A percentile compares a stretch with the other conserved stretches of the same genome.
phyloP scores from a whole-genome alignment of 2,797 vertebrate species.

The Arnoldichthys spilopterus region DNA sequence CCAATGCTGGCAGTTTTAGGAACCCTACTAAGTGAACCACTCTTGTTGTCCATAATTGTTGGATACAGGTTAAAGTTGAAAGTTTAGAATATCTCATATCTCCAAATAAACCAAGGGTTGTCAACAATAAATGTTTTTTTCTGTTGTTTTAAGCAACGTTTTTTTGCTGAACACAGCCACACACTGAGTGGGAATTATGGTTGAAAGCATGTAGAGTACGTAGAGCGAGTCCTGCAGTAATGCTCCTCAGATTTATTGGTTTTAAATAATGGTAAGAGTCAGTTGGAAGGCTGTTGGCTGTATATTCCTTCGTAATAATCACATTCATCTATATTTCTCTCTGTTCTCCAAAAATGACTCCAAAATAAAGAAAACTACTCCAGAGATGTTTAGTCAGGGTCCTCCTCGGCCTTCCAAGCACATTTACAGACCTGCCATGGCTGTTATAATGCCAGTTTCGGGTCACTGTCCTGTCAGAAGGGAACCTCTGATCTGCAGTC shows the following conservation, averaged over 20 bases:
- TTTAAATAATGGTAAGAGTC: neutral
- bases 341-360: neutral
- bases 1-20: conserved; percentile 53
- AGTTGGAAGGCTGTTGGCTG: neutral
- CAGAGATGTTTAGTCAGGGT: no score
- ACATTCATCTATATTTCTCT: neutral
- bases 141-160: neutral
- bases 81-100: conserved; percentile 19
- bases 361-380: no score
- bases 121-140: neutral
- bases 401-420: no score
- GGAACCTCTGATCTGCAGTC: no score
- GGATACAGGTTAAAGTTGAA: conserved; percentile 20
- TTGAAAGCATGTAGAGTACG: no score
- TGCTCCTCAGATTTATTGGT: neutral
- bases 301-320: neutral
- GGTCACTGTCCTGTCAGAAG: no score
- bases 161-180: neutral
- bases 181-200: neutral
- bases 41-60: conserved; percentile 40
- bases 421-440: no score
- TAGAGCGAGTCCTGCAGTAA: no score
- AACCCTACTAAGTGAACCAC: conserved; percentile 34
- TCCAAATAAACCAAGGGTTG: conserved; percentile 40
- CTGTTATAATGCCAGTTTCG: no score